Base-by-base conservation (phyloP, 2,797 vertebrate genomes). In the Spea hammondii region DNA sequence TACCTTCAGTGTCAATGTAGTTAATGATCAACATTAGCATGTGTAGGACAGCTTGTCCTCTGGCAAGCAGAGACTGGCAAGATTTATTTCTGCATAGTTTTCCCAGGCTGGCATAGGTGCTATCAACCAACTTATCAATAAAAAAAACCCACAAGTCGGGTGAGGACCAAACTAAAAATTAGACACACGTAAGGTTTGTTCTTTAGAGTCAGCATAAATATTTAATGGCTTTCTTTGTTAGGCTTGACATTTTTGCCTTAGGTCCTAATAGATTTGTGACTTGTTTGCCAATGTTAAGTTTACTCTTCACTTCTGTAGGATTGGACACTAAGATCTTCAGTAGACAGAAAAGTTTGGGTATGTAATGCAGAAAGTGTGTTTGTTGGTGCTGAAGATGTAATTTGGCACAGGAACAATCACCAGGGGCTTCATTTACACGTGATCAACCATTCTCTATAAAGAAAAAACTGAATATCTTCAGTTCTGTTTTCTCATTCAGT, bases 1-100 rank as follows among this genome's bases (percentile, higher is more conserved):
- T 14, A 50, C 48, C 67, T 17, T 69, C 67, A 7, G 49, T 69
- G 67, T 69, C 67, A 69, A 11, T 13, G 47, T 69, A 69, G 67
- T 69, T 69, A 69, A 69, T 69, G 67, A 69, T 69, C 67, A 69
- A 45, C 67, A 69, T 69, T 69, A 69, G 67, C 49, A 69, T 69
- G 67, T 69, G 67, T 69, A 69, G 67, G 57, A 73, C 73, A 57
- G 6, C 13, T 17, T 75, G 65, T 75, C 64, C 51, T 48, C 51
- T 75, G 65, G 64, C 64, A 60, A 59, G 70, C 13, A 72, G 70
- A 14, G 6, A 60, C 70, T 50, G 59, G 47, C 60, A 68, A 76
- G 45, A 68, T 69, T 76, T 60, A 76, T 60, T 69, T 54, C 69
- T 70, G 69, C 8, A 70, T 55, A 54, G 1, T 76, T 57, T 76